Percentiles rank a stretch among this genome's conserved stretches.
Evolutionary conservation across 2,797 vertebrate genomes (phyloP).

Genomic region (Mycteria americana): DNA sequence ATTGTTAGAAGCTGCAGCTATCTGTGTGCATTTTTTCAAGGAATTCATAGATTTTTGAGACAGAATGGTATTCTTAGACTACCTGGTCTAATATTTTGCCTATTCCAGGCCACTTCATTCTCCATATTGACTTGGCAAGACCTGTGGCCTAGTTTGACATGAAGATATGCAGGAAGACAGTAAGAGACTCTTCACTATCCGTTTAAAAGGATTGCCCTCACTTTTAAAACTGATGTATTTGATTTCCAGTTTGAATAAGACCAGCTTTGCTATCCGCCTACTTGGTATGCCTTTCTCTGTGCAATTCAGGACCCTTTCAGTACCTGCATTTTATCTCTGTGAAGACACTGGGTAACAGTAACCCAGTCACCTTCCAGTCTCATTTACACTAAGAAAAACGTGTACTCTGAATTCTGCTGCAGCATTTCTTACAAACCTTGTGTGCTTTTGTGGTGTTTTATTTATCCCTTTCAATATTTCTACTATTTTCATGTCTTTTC

Average conservation of each 20-base stretch:
- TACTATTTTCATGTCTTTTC: neutral
- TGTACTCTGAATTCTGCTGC: neutral
- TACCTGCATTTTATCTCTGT: neutral
- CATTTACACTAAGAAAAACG: neutral
- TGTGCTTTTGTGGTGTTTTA: neutral
- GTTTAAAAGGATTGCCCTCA: neutral
- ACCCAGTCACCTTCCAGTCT: neutral
- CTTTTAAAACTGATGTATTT: neutral
- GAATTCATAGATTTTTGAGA: neutral
- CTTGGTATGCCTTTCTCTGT: neutral
- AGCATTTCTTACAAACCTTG: neutral
- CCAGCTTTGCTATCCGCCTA: neutral
- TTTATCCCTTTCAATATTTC: neutral
- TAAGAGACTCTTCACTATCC: neutral
- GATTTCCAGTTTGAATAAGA: neutral
- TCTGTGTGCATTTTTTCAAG: neutral
- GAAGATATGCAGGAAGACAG: neutral
- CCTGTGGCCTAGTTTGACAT: fast-evolving
- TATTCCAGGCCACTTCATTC: neutral
- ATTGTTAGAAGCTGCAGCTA: neutral
- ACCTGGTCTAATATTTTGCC: neutral
- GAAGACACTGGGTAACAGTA: neutral
- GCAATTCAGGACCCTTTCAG: neutral
- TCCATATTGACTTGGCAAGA: neutral
- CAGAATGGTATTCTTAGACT: neutral